Evolutionary conservation across 2,888 invertebrate species (phyloP).

Genomic region (Oscheius sp.): DNA sequence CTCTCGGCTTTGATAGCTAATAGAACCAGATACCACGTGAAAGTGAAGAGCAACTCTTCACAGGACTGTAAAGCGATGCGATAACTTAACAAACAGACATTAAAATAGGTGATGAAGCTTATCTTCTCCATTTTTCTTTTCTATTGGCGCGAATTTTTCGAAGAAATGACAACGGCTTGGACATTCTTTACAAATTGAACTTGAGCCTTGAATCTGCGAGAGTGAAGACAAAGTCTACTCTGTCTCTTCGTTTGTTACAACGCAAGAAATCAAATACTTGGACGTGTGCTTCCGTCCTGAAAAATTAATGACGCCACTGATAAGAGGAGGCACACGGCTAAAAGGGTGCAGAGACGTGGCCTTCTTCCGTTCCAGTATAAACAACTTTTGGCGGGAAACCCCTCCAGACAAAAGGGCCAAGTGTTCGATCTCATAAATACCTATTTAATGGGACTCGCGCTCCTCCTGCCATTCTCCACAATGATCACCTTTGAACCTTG

Average conservation of each 20-base stretch:
- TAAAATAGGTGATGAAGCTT: constrained; percentile 22
- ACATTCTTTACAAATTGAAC: constrained; percentile 8
- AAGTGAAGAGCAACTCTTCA: background rate
- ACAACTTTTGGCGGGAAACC: constrained; percentile 15
- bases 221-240: background rate
- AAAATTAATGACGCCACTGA: background rate
- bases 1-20: constrained; percentile 28
- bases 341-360: no score
- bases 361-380: no score
- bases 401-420: background rate
- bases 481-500: no score
- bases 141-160: background rate
- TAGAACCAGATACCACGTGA: constrained; percentile 32
- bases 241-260: constrained; percentile 2
- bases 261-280: constrained; percentile 20
- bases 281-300: constrained; percentile 8
- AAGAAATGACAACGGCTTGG: background rate
- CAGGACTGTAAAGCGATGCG: constrained; percentile 28
- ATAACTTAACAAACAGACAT: constrained; percentile 35
- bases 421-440: constrained; percentile 4
- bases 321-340: no score
- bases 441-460: background rate
- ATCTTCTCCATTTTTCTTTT: background rate
- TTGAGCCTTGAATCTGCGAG: background rate
- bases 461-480: no score